Conservation (phyloP, 2,797 vertebrate genomes). For the Rhinophrynus dorsalis region DNA sequence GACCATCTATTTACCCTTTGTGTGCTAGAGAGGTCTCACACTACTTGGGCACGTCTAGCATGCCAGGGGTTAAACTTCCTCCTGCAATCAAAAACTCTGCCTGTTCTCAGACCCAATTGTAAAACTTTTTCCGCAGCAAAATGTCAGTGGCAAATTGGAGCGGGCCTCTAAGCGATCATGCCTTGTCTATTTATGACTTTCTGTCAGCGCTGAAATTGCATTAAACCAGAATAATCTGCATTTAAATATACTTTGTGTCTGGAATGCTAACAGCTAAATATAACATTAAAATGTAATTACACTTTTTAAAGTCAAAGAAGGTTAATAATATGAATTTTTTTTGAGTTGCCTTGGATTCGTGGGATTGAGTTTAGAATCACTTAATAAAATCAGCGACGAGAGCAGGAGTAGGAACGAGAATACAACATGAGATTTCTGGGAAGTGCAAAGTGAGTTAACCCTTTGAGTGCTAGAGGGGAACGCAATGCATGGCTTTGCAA, state of each 20-base stretch:
- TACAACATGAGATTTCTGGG: slow-evolving; percentile 26
- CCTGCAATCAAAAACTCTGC: background rate
- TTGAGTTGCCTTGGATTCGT: slow-evolving; percentile 49
- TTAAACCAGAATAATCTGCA: slow-evolving; percentile 57
- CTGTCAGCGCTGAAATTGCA: slow-evolving; percentile 60
- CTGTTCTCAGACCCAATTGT: background rate
- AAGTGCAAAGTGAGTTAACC: no score
- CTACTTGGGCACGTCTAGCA: no score
- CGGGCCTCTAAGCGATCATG: background rate
- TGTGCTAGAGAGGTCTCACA: no score
- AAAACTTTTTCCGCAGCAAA: slow-evolving; percentile 38
- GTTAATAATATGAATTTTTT: slow-evolving; percentile 67
- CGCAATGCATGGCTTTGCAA: no score
- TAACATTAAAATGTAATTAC: slow-evolving; percentile 68
- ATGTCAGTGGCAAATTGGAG: slow-evolving; percentile 55
- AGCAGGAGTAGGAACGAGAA: background rate
- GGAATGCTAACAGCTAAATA: slow-evolving; percentile 63
- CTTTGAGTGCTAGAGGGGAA: no score
- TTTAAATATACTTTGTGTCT: slow-evolving; percentile 61
- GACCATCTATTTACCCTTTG: no score
- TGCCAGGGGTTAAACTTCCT: no score
- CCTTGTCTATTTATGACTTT: slow-evolving; percentile 59
- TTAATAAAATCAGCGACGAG: slow-evolving; percentile 56
- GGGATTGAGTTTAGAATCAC: slow-evolving; percentile 51
- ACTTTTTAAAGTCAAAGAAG: slow-evolving; percentile 64